These are phyloP conservation scores for Cheirogaleus major DNA, from an alignment of 2,797 vertebrate species.

Conservation along the genomic window DNA sequence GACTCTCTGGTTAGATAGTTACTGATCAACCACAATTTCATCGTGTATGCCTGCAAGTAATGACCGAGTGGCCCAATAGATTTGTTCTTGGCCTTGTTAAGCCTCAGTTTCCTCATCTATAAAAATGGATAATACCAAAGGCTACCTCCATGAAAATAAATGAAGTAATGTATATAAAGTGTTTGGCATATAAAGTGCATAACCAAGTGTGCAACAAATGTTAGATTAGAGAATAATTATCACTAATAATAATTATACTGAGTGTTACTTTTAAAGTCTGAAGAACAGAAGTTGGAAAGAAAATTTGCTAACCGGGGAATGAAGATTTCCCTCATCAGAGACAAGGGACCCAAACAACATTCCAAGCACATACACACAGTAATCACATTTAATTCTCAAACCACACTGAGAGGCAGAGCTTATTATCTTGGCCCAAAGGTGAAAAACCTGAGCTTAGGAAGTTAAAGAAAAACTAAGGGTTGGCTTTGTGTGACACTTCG, in stretches of 20 bases:
- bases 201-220: background rate
- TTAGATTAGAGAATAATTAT: background rate
- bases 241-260: background rate
- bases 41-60: background rate
- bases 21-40: background rate
- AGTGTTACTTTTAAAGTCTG: background rate
- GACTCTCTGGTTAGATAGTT: background rate
- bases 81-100: background rate
- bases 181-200: background rate
- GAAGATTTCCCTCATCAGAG: background rate
- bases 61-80: fast-evolving
- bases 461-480: background rate
- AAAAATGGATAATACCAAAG: background rate
- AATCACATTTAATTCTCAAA: background rate
- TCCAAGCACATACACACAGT: background rate
- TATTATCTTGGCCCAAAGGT: background rate
- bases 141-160: background rate
- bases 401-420: background rate
- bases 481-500: background rate
- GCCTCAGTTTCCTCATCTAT: background rate
- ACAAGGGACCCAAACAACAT: background rate
- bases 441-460: background rate
- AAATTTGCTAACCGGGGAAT: background rate
- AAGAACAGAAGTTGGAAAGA: background rate
- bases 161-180: background rate